phyloP scores from a whole-genome alignment of 2,888 invertebrate genomes.

The Sussaba pulchella region DNA sequence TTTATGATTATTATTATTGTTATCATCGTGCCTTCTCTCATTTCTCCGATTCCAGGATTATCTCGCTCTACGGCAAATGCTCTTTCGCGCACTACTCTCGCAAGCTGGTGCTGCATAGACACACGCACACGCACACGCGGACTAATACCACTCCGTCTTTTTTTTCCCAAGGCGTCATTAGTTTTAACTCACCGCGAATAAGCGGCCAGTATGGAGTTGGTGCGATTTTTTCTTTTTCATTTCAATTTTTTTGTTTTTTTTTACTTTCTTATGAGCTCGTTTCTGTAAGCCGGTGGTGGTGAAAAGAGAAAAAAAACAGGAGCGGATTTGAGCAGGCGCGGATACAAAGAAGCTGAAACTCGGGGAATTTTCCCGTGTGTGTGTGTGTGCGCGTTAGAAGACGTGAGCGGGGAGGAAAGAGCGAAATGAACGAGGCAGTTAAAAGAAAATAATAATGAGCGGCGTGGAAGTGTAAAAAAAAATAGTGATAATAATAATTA shows the following conservation, averaged over 20 bases:
- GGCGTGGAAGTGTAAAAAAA: conserved; percentile 60
- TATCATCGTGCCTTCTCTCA: neutral
- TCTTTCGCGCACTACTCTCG: neutral
- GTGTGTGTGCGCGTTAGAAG: conserved; percentile 9
- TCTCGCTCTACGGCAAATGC: conserved; percentile 9
- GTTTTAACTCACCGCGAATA: conserved; percentile 40
- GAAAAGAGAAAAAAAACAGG: neutral
- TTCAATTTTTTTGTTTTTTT: too few species aligned
- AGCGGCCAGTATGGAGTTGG: neutral
- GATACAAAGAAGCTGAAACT: conserved; percentile 31
- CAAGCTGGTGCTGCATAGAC: neutral
- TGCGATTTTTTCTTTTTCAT: conserved; percentile 13
- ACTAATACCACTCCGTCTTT: conserved; percentile 24
- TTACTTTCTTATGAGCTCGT: conserved; percentile 38
- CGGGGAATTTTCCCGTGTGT: too few species aligned
- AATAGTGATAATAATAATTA: conserved; percentile 26
- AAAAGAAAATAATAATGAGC: conserved; percentile 50
- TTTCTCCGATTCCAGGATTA: conserved; percentile 23
- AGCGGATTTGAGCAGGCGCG: conserved; percentile 24
- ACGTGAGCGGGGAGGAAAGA: neutral
- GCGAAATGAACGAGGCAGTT: conserved; percentile 2
- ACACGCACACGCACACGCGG: neutral
- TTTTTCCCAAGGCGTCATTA: conserved; percentile 53
- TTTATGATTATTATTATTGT: too few species aligned
- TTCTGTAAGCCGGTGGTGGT: neutral